Conservation (phyloP, 2,888 invertebrate genomes). For the Amiota communis region DNA sequence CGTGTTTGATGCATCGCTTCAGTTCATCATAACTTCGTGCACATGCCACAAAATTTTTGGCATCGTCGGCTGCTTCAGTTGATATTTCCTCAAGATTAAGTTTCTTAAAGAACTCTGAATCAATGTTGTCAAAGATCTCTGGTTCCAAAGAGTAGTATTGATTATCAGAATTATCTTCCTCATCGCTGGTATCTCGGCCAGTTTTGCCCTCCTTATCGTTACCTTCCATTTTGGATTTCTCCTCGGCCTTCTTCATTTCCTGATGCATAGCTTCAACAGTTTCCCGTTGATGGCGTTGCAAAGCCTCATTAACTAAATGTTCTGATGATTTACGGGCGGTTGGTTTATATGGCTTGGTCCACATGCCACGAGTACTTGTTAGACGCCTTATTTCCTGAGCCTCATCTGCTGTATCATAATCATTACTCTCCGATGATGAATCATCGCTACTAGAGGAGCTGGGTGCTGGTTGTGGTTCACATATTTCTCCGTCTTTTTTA, state of each 20-base stretch:
- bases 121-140: constrained; percentile 52
- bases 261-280: neutral
- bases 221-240: neutral
- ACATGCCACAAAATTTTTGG: constrained; percentile 49
- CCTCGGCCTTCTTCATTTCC: neutral
- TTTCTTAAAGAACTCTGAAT: constrained; percentile 59
- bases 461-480: constrained; percentile 58
- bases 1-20: constrained; percentile 45
- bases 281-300: constrained; percentile 17
- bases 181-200: neutral
- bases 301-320: constrained; percentile 39
- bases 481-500: constrained; percentile 58
- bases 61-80: constrained; percentile 46
- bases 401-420: constrained; percentile 7
- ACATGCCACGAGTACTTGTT: constrained; percentile 34
- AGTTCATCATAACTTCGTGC: constrained; percentile 61
- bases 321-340: constrained; percentile 44
- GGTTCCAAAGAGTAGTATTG: constrained; percentile 57
- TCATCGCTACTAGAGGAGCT: constrained; percentile 50
- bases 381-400: constrained; percentile 34
- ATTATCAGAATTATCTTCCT: constrained; percentile 42
- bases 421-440: neutral
- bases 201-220: constrained; percentile 5
- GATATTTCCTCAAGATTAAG: constrained; percentile 54
- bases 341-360: constrained; percentile 48